Evolutionary conservation across 2,113 vertebrate species (phyloP).

Genomic region (Hipposideros armiger): DNA sequence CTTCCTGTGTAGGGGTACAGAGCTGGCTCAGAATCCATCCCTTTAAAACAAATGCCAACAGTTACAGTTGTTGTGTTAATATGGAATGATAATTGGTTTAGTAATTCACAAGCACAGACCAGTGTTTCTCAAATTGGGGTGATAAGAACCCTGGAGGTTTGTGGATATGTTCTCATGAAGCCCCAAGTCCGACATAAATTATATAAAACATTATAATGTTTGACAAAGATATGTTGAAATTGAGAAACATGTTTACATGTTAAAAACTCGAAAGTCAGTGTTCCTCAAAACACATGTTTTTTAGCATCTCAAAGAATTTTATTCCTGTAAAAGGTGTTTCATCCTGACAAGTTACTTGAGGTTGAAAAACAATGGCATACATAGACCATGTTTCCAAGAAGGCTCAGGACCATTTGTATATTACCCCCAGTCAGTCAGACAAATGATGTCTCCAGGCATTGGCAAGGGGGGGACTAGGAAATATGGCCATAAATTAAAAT

Average conservation of each 20-base stretch:
- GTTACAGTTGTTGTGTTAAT: neutral
- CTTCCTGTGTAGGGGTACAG: constrained; percentile 13
- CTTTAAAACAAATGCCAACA: constrained; percentile 75
- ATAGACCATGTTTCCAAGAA: neutral
- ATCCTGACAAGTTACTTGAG: constrained; percentile 12
- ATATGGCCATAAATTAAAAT: constrained; percentile 37
- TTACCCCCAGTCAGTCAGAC: neutral
- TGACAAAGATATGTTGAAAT: constrained; percentile 37
- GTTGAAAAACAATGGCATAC: constrained; percentile 32
- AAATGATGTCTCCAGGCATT: neutral
- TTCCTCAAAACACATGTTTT: constrained; percentile 56
- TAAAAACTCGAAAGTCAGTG: constrained; percentile 45
- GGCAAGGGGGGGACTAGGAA: neutral
- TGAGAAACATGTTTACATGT: constrained; percentile 43
- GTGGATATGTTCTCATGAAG: constrained; percentile 51
- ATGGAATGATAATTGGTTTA: neutral
- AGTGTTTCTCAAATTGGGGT: constrained; percentile 65
- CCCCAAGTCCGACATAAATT: neutral
- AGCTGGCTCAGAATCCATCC: constrained; percentile 56
- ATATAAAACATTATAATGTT: constrained; percentile 5
- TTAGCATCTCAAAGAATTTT: constrained; percentile 40
- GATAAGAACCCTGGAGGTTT: constrained; percentile 61
- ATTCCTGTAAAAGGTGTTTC: constrained; percentile 40
- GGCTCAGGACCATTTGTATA: neutral
- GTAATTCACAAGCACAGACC: constrained; percentile 17